A percentile compares a stretch with the other conserved stretches of the same genome.
These are phyloP conservation scores for Callaeas wilsoni DNA, from an alignment of 2,113 vertebrate genomes.

Conservation along the genomic window DNA sequence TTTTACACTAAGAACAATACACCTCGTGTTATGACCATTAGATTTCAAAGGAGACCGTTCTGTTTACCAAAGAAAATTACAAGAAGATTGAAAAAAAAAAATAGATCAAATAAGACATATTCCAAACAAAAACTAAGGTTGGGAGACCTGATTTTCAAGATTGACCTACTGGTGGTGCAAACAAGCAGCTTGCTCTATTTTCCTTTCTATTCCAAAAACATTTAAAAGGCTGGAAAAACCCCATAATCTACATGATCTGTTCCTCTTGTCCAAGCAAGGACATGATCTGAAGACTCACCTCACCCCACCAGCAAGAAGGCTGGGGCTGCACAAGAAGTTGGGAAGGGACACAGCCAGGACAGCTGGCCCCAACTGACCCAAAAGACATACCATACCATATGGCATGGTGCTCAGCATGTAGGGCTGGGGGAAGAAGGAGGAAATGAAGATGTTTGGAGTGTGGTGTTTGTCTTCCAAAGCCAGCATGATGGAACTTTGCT, in stretches of 20 bases:
- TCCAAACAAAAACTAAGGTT: background rate
- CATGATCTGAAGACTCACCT: background rate
- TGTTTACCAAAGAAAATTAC: background rate
- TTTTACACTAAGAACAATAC: background rate
- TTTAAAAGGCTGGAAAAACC: background rate
- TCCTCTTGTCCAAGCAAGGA: background rate
- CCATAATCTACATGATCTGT: background rate
- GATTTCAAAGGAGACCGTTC: background rate
- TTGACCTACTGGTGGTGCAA: rapidly evolving
- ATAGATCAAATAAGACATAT: background rate
- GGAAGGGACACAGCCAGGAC: background rate
- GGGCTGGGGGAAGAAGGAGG: background rate
- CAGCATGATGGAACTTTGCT: background rate
- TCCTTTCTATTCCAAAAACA: background rate
- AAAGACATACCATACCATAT: background rate
- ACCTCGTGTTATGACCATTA: background rate
- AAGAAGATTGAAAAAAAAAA: background rate
- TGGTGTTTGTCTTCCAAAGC: background rate
- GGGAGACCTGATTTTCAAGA: background rate
- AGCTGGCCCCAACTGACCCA: background rate
- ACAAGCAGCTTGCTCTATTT: background rate
- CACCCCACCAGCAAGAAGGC: background rate
- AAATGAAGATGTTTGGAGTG: background rate
- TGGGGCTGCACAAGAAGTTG: background rate
- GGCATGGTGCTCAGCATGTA: background rate